A percentile compares a stretch with the other conserved stretches of the same genome.
These are phyloP conservation scores for Brachionus calyciflorus DNA, from an alignment of 1,140 invertebrate genomes.

Conservation along the genomic window DNA sequence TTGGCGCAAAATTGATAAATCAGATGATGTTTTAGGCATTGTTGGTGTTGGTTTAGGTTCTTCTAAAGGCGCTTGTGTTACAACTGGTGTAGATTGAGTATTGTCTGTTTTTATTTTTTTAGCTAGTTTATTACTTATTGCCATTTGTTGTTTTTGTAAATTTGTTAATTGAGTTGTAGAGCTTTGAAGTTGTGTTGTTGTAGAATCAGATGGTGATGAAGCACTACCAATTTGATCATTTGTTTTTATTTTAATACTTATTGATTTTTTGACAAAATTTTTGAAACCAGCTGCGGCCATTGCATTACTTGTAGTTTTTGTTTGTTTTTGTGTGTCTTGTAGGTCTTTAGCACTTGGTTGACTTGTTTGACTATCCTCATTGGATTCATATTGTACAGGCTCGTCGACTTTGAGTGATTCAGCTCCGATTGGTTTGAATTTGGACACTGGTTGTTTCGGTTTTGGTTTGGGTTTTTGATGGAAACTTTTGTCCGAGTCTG, in stretches of 20 bases:
- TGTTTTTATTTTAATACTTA: constrained; percentile 41
- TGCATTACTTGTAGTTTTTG: background rate
- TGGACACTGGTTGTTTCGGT: background rate
- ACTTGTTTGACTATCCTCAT: constrained; percentile 8
- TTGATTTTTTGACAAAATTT: constrained; percentile 47
- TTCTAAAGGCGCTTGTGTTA: background rate
- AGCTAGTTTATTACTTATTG: constrained; percentile 20
- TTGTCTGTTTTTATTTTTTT: constrained; percentile 23
- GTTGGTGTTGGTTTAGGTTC: background rate
- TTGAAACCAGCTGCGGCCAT: constrained; percentile 43
- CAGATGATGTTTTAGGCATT: background rate
- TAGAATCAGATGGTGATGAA: background rate
- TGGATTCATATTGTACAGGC: background rate
- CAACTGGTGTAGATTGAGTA: background rate
- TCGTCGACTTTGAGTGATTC: background rate
- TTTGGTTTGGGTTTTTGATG: background rate
- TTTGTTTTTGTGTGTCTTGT: background rate
- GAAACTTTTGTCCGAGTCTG: constrained; percentile 2
- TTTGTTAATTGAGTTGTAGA: background rate
- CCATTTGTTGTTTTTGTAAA: constrained; percentile 30
- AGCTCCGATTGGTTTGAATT: background rate
- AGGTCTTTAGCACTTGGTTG: no score
- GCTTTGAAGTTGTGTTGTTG: background rate
- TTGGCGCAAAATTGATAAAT: background rate
- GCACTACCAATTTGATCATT: background rate